Evolutionary conservation across 1,140 invertebrate species (phyloP).

Genomic region (Sitophilus oryzae): DNA sequence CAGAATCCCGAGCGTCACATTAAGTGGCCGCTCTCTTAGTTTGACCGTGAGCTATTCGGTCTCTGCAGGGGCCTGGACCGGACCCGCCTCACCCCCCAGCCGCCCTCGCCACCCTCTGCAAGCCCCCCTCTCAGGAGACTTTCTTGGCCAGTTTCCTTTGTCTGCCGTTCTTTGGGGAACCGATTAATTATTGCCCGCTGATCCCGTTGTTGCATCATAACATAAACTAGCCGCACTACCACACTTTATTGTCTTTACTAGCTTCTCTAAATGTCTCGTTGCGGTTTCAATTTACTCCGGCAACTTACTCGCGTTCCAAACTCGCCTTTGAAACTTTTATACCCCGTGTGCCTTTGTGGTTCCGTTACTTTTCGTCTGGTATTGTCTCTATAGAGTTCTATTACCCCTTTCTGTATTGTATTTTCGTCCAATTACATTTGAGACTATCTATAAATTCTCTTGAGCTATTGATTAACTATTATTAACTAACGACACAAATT

Average conservation of each 20-base stretch:
- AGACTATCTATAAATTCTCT: too few species aligned
- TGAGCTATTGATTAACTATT: too few species aligned
- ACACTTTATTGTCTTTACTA: conserved; percentile 20
- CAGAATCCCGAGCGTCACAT: conserved; percentile 43
- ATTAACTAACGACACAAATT: too few species aligned
- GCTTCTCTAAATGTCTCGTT: background rate
- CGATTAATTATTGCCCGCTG: conserved; percentile 44
- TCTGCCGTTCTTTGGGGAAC: conserved; percentile 41
- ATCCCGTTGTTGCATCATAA: conserved; percentile 38
- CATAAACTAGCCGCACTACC: conserved; percentile 32
- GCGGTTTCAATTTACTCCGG: background rate
- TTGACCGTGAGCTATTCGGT: conserved; percentile 44
- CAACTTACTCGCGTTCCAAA: background rate
- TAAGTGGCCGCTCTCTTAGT: conserved; percentile 44
- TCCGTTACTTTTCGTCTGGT: too few species aligned
- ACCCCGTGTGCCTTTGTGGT: too few species aligned
- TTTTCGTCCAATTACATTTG: too few species aligned
- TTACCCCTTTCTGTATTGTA: too few species aligned
- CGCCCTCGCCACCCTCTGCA: conserved; percentile 29
- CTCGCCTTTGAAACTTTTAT: too few species aligned
- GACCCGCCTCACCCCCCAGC: conserved; percentile 12
- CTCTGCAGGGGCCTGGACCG: conserved; percentile 33
- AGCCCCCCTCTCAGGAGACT: conserved; percentile 35
- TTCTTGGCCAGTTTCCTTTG: conserved; percentile 40
- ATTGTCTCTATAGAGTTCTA: too few species aligned